Percentiles rank a stretch among this genome's conserved stretches.
Conservation (phyloP, 1,140 invertebrate genomes). For the Piezodorus guildinii region DNA sequence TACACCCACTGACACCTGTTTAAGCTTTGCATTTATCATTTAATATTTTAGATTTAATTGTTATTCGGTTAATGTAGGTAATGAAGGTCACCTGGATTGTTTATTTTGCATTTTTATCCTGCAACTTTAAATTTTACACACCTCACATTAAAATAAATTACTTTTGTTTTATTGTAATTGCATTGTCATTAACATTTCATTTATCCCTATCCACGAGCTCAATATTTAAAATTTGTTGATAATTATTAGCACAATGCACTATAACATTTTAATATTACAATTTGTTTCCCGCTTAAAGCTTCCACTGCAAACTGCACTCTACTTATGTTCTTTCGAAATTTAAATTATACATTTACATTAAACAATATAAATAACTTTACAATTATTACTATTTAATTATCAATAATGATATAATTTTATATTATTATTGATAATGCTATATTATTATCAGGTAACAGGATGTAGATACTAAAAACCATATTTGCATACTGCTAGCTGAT, state of each 20-base stretch:
- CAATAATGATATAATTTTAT: not conserved
- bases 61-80: not conserved
- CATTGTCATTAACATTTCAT: slow-evolving; percentile 3
- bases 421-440: not conserved
- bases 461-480: not conserved
- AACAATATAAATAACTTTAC: slow-evolving; percentile 13
- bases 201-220: not conserved
- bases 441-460: not conserved
- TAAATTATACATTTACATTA: slow-evolving; percentile 15
- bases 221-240: slow-evolving; percentile 13
- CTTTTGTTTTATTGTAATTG: not conserved
- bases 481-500: not conserved
- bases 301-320: slow-evolving; percentile 20
- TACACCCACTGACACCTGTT: not conserved
- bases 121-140: not conserved
- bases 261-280: not conserved
- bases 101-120: not conserved
- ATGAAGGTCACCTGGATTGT: not conserved
- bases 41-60: not conserved
- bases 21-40: not conserved
- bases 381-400: not conserved
- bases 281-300: slow-evolving; percentile 18
- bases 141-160: not conserved
- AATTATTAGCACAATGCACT: slow-evolving; percentile 11
- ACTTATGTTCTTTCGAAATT: slow-evolving; percentile 9